Evolutionary conservation across 2,797 vertebrate genomes (phyloP), one percentile per base, ranked within the genome.

Genomic region (Dendrocincla tyrannina): DNA sequence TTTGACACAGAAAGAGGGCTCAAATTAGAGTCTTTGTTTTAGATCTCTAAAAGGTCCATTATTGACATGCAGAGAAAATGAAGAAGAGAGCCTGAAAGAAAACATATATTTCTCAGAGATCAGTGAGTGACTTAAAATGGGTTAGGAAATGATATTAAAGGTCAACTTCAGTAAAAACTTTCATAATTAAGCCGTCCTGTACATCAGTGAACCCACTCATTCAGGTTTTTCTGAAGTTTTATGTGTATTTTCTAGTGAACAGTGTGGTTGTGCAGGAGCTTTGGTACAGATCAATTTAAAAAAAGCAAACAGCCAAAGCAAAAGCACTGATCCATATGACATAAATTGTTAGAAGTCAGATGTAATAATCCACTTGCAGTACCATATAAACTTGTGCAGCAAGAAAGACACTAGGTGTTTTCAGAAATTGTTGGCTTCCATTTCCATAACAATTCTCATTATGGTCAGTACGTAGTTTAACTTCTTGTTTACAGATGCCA

Each of bases 321-420:
- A 68, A 79, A 44, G 0, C 7, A 22, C 2, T 10, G 2, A 49
- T 23, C 9, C 4, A 11, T 75, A 20, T 53, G 37, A 41, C 14
- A 30, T 25, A 73, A 60, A 39, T 53, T 2, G 27, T 62, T 10
- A 55, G 35, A 83, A 72, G 64, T 28, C 28, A 58, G 42, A 55
- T 1, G 5, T 69, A 73, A 11, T 70, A 72, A 85, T 42, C 64
- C 10, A 22, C 17, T 59, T 76, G 12, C 33, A 39, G 18, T 59
- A 14, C 37, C 14, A 2, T 47, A 50, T 13, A 63, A 63, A 23
- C 27, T 32, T 56, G 5, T 55, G 32, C 66, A 63, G 14, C 27
- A 35, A 13, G 74, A 42, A 87, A 63, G 24, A 39, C 55, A 30
- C 2, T 14, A n/a, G 3, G 1, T 59, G 13, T 84, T 96, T 46